Base-by-base conservation (phyloP, 2,888 invertebrate genomes). In the Dryadula phaetusa region DNA sequence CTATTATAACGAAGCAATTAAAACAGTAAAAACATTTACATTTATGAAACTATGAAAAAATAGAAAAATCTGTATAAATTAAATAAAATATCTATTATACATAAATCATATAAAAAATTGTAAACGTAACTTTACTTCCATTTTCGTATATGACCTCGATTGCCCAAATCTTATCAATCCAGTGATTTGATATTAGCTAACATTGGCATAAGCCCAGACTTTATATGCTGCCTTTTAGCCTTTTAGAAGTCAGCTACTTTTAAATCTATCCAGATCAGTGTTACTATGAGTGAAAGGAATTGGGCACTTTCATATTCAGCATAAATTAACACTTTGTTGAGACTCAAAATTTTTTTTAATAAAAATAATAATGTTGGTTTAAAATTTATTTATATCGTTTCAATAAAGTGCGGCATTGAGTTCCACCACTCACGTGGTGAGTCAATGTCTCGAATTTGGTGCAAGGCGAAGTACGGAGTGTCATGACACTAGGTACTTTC, bases 141-240 rank as follows among this genome's bases (percentile, higher is more conserved):
- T 25, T 20, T 20, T 42, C 42, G 10, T 12, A 32, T 74, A 54
- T 44, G 70, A 66, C 74, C 67, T 72, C 75, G 66, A 78, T 79
- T 79, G 77, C 76, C 73, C 72, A 44, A 25, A 60, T 58, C 72
- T 77, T 79, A 79, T 81, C 80, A 80, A 81, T 80, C 77, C 77
- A 79, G 64, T 20, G n/a, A 68, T 61, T 46, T 61, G 25, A 81
- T 76, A 77, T 74, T 72, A 73, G 70, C 70, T 61, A 71, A 71
- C 69, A 74, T 77, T 82, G 81, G 79, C 79, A 62, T 64, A 47
- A 66, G 69, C 76, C 81, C 79, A 81, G 76, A 58, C 37, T 52
- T 16, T 37, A 44, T 60, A 53, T 60, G 62, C 8, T 63, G 40
- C 47, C 62, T 62, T 62, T 58, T 34, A 37, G 66, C 54, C 3